Evolutionary conservation across 2,797 vertebrate species (phyloP).

Genomic region (Sebastes oblongus): DNA sequence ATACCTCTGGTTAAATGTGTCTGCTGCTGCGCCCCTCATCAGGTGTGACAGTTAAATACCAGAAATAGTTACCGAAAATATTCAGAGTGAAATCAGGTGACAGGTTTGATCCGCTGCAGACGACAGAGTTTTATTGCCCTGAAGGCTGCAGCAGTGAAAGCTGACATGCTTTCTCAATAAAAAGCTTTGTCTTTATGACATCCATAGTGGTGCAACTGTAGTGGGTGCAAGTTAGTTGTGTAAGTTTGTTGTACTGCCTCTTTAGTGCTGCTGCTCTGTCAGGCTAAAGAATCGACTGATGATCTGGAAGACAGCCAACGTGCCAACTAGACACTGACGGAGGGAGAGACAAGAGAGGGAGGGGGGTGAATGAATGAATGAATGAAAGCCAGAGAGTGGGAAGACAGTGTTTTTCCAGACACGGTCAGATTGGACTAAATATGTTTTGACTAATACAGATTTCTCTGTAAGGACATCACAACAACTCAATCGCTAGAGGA

Average conservation of each 20-base stretch:
- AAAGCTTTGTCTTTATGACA: background rate
- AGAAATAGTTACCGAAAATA: constrained; percentile 19
- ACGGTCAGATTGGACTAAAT: constrained; percentile 47
- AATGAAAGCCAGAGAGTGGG: constrained; percentile 17
- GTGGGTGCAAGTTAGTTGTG: constrained; percentile 28
- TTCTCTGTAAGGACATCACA: constrained; percentile 47
- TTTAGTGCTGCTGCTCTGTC: constrained; percentile 35
- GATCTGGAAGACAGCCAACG: constrained; percentile 58
- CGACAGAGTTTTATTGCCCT: background rate
- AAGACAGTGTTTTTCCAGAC: constrained; percentile 48
- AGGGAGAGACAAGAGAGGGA: constrained; percentile 16
- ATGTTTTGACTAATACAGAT: constrained; percentile 57
- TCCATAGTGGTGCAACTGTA: background rate
- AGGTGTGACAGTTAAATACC: background rate
- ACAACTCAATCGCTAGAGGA: constrained; percentile 67
- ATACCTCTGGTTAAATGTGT: constrained; percentile 1
- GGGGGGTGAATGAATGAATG: constrained; percentile 7
- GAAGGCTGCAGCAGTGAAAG: background rate
- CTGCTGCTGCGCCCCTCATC: constrained; percentile 3
- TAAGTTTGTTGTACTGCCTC: constrained; percentile 15
- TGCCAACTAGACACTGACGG: constrained; percentile 47
- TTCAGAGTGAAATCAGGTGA: constrained; percentile 17
- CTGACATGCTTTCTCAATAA: background rate
- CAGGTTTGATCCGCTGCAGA: constrained; percentile 12
- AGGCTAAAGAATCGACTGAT: constrained; percentile 53